Evolutionary conservation across 2,113 vertebrate species (phyloP).

Genomic region (Tautogolabrus adspersus): DNA sequence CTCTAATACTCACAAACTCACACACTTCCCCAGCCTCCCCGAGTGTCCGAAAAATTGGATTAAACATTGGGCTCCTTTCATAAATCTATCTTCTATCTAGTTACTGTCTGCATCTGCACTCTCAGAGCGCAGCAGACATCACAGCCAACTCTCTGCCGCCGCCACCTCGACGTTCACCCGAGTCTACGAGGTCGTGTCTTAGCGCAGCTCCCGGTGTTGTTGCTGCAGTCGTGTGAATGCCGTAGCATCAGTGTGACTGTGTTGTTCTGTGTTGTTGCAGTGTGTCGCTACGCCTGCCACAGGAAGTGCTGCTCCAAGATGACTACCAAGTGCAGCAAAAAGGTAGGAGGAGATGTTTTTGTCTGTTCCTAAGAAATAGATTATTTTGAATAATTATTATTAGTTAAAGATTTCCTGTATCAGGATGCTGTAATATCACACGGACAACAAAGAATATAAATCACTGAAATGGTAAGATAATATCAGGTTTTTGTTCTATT

Average conservation of each 20-base stretch:
- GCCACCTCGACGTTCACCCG: background rate
- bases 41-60: constrained; percentile 47
- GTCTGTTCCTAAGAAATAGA: background rate
- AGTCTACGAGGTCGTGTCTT: constrained; percentile 5
- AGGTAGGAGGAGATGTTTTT: constrained; percentile 83
- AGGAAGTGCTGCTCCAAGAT: constrained; percentile 97
- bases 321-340: constrained; percentile 93
- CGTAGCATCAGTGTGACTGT: constrained; percentile 20
- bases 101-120: constrained; percentile 40
- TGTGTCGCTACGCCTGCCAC: constrained; percentile 97
- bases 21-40: constrained; percentile 25
- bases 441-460: too few species aligned
- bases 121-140: constrained; percentile 5
- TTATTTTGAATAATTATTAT: too few species aligned
- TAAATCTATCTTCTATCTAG: constrained; percentile 57
- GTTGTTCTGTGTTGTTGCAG: constrained; percentile 75
- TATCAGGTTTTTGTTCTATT: too few species aligned
- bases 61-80: constrained; percentile 42
- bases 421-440: too few species aligned
- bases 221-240: background rate
- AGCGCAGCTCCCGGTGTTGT: background rate
- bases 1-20: background rate
- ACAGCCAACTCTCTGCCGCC: background rate
- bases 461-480: too few species aligned
- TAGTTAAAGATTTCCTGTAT: too few species aligned